Conservation (phyloP, 1,140 invertebrate species). For the Drosophila kanapiae region DNA sequence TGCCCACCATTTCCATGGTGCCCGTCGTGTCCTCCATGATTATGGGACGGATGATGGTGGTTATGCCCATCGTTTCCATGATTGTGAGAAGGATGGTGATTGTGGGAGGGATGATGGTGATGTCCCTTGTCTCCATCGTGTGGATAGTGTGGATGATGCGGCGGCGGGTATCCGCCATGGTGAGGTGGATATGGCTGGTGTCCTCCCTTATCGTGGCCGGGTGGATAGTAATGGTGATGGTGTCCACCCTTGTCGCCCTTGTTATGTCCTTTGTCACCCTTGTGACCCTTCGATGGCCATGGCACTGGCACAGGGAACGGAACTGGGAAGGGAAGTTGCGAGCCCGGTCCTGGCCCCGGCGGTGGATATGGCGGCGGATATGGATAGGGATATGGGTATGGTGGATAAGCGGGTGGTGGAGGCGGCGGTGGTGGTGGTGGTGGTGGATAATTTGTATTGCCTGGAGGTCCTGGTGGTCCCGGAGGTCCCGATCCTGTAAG, state of each 20-base stretch:
- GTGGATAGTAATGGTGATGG: constrained; percentile 37
- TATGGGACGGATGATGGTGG: constrained; percentile 1
- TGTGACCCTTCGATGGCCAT: constrained; percentile 45
- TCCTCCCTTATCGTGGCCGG: constrained; percentile 21
- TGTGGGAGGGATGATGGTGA: constrained; percentile 3
- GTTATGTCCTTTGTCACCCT: constrained; percentile 39
- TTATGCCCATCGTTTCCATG: constrained; percentile 10
- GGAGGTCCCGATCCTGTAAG: constrained; percentile 18
- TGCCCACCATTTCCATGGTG: constrained; percentile 5
- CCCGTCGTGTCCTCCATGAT: not conserved
- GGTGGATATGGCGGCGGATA: constrained; percentile 12
- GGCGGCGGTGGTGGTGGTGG: constrained; percentile 2
- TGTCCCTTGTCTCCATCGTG: constrained; percentile 9
- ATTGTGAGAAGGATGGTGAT: constrained; percentile 7
- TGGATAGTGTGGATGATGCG: constrained; percentile 1
- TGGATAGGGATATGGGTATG: constrained; percentile 7
- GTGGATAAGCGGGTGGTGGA: constrained; percentile 9
- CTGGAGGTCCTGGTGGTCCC: constrained; percentile 47
- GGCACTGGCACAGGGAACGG: constrained; percentile 48
- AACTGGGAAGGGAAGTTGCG: constrained; percentile 23
- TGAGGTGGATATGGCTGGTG: constrained; percentile 14
- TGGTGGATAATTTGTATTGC: constrained; percentile 9
- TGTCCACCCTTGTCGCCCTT: constrained; percentile 46
- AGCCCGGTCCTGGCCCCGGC: constrained; percentile 1
- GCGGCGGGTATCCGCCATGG: constrained; percentile 5